phyloP scores from a whole-genome alignment of 2,888 invertebrate genomes.

The Vesta saturnalis region DNA sequence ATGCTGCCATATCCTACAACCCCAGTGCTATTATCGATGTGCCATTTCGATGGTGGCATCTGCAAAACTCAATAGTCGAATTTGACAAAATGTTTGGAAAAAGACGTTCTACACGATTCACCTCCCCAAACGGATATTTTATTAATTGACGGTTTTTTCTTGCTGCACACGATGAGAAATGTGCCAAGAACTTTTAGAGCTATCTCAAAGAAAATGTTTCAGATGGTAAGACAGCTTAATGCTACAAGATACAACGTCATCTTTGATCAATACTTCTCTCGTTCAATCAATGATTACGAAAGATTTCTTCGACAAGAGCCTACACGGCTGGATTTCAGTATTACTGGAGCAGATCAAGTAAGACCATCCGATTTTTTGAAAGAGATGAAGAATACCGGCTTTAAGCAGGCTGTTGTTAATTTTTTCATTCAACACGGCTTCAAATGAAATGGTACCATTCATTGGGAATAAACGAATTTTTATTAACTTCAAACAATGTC shows the following conservation, averaged over 20 bases:
- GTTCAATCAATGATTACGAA: slow-evolving; percentile 27
- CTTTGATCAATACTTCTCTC: slow-evolving; percentile 31
- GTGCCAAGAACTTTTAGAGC: slow-evolving; percentile 18
- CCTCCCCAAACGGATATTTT: slow-evolving; percentile 25
- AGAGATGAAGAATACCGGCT: slow-evolving; percentile 31
- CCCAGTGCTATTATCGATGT: slow-evolving; percentile 43
- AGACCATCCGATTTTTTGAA: slow-evolving; percentile 39
- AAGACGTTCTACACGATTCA: slow-evolving; percentile 4
- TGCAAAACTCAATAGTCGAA: slow-evolving; percentile 45
- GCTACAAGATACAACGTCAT: slow-evolving; percentile 23
- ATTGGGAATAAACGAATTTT: no score
- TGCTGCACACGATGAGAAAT: slow-evolving; percentile 34
- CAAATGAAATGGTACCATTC: slow-evolving; percentile 19
- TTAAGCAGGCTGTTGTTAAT: slow-evolving; percentile 40
- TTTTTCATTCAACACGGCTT: not conserved
- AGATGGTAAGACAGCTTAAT: slow-evolving; percentile 16
- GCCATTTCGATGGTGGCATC: slow-evolving; percentile 44
- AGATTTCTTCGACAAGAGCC: slow-evolving; percentile 2
- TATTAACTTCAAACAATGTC: not conserved
- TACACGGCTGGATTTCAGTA: slow-evolving; percentile 2
- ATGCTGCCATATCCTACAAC: slow-evolving; percentile 39
- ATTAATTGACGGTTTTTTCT: slow-evolving; percentile 38
- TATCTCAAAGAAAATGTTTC: slow-evolving; percentile 30
- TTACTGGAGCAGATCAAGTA: slow-evolving; percentile 33
- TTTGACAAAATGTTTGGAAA: slow-evolving; percentile 40